Percentiles rank a stretch among this genome's conserved stretches.
Conservation (phyloP, 2,113 vertebrate species). For the Uropsilus gracilis region DNA sequence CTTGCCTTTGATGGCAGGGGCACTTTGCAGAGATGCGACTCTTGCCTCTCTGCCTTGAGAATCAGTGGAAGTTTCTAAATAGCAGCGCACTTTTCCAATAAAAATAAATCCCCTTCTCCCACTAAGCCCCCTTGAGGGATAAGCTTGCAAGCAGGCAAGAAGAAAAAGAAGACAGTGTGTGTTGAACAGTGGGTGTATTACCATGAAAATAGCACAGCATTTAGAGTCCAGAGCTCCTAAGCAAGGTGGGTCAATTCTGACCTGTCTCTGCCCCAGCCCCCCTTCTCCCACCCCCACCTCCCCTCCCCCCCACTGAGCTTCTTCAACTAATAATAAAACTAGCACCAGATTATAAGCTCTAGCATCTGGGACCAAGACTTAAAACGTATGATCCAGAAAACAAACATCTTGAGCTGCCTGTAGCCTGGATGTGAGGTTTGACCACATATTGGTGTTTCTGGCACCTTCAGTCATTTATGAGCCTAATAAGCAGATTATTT, state of each 20-base stretch:
- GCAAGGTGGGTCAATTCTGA: not conserved
- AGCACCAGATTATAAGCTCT: not conserved
- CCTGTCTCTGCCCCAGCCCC: no score
- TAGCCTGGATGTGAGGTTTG: not conserved
- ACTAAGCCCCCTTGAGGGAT: not conserved
- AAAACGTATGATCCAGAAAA: not conserved
- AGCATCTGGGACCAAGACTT: not conserved
- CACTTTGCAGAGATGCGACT: not conserved
- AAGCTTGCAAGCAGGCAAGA: not conserved
- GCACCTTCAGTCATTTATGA: conserved; percentile 56
- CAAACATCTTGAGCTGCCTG: not conserved
- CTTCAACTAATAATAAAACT: not conserved
- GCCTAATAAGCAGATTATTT: not conserved
- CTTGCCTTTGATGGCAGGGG: not conserved
- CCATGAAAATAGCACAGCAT: not conserved
- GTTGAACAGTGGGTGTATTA: not conserved
- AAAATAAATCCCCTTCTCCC: not conserved
- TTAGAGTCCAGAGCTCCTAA: not conserved
- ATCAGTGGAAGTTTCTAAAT: not conserved
- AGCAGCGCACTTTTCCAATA: not conserved
- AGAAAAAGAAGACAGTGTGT: not conserved
- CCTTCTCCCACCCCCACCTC: no score
- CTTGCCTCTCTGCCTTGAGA: not conserved
- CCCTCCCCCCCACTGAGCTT: no score
- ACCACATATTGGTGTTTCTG: not conserved